Conservation (phyloP, 2,113 vertebrate species). For the Drymodes brunneopygia region DNA sequence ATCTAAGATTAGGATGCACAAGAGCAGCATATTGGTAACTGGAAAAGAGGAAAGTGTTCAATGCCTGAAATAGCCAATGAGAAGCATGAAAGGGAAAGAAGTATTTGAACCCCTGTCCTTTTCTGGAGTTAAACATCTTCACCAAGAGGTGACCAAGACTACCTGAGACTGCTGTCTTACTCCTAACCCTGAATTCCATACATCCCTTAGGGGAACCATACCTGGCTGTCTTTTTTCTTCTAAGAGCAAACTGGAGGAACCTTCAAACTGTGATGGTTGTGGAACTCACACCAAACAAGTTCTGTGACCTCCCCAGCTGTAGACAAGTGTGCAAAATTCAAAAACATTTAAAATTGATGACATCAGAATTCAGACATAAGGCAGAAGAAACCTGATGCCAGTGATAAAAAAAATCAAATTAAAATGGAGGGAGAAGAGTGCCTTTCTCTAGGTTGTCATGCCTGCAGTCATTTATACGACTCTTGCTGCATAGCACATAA, state of each 20-base stretch:
- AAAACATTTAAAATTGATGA: not conserved
- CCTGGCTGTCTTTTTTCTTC: not conserved
- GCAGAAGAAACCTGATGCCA: not conserved
- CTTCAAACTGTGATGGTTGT: not conserved
- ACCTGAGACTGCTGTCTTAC: not conserved
- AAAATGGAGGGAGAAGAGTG: not conserved
- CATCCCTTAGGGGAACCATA: not conserved
- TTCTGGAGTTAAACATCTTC: not conserved
- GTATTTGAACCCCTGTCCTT: not conserved
- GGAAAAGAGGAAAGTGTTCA: not conserved
- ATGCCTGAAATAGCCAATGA: not conserved
- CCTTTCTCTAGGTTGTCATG: not conserved
- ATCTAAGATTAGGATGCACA: not conserved
- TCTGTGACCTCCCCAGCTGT: not conserved
- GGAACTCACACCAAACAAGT: not conserved
- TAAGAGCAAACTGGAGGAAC: not conserved
- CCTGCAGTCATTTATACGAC: not conserved
- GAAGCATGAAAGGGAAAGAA: not conserved
- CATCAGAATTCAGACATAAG: not conserved
- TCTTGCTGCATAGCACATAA: not conserved
- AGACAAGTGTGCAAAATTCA: not conserved
- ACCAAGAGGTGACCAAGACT: not conserved
- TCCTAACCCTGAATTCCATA: not conserved
- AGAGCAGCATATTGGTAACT: not conserved
- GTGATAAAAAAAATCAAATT: not conserved